Percentiles rank a stretch among this genome's conserved stretches.
phyloP scores from a whole-genome alignment of 2,797 vertebrate genomes.

The Crenuchus spilurus region DNA sequence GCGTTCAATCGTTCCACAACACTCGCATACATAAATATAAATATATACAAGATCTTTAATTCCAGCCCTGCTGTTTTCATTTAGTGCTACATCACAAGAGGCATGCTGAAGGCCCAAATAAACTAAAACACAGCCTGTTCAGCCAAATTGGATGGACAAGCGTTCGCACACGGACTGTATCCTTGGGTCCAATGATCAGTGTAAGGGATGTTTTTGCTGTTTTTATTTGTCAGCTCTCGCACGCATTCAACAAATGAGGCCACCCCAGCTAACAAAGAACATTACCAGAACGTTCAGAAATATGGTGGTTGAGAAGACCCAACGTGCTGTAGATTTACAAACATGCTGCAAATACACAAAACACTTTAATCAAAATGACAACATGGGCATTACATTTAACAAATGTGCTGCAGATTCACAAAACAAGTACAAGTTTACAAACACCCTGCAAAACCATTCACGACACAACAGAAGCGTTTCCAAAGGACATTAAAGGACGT shows the following conservation, averaged over 20 bases:
- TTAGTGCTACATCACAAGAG: slow-evolving; percentile 54
- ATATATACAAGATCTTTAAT: slow-evolving; percentile 28
- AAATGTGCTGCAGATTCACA: too few relatives aligned
- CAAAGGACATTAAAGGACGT: too few relatives aligned
- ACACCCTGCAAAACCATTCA: too few relatives aligned
- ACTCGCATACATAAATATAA: slow-evolving; percentile 31
- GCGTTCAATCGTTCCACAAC: slow-evolving; percentile 20
- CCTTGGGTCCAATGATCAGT: slow-evolving; percentile 54
- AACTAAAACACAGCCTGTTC: slow-evolving; percentile 66
- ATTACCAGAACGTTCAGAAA: too few relatives aligned
- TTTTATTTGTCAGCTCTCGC: slow-evolving; percentile 34
- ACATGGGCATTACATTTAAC: too few relatives aligned
- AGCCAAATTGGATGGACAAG: slow-evolving; percentile 43
- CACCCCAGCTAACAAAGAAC: too few relatives aligned
- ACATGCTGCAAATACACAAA: too few relatives aligned
- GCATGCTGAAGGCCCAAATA: slow-evolving; percentile 58
- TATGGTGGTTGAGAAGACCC: too few relatives aligned
- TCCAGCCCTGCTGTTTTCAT: slow-evolving; percentile 41
- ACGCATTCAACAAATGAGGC: not conserved
- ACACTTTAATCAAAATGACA: too few relatives aligned
- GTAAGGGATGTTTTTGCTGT: slow-evolving; percentile 44
- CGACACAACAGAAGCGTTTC: too few relatives aligned
- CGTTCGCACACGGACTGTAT: slow-evolving; percentile 49
- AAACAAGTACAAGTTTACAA: too few relatives aligned
- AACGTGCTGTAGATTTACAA: too few relatives aligned